phyloP scores from a whole-genome alignment of 2,797 vertebrate genomes.

The Lithobates pipiens region DNA sequence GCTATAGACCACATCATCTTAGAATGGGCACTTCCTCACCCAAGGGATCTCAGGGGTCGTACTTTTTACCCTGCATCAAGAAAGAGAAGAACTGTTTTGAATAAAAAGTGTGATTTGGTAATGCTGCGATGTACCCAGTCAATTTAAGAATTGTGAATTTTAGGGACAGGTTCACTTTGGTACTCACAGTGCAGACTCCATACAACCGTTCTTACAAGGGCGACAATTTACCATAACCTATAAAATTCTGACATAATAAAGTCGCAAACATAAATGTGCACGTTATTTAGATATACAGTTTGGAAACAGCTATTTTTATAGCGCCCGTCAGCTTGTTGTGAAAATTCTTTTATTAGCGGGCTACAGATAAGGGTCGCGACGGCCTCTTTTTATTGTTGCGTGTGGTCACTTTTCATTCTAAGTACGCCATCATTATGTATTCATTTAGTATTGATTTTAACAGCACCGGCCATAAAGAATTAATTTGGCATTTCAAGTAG shows the following conservation, averaged over 20 bases:
- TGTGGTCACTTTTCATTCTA: slow-evolving; percentile 78
- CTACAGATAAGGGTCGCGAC: slow-evolving; percentile 67
- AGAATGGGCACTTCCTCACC: too few species aligned
- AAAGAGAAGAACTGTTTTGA: too few species aligned
- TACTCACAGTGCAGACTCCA: neutral
- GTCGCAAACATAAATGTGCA: slow-evolving; percentile 43
- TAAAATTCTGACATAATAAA: slow-evolving; percentile 39
- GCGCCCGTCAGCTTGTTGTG: slow-evolving; percentile 64
- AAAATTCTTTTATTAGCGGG: slow-evolving; percentile 68
- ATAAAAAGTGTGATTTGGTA: too few species aligned
- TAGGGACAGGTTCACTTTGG: neutral
- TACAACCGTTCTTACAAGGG: neutral
- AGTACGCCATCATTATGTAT: slow-evolving; percentile 79
- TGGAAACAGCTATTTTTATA: slow-evolving; percentile 60
- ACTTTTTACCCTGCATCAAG: too few species aligned
- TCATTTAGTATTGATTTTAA: slow-evolving; percentile 79
- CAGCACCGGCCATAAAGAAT: slow-evolving; percentile 78
- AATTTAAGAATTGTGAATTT: neutral
- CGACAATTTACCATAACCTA: slow-evolving; percentile 16
- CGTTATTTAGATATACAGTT: slow-evolving; percentile 51
- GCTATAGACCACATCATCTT: too few species aligned
- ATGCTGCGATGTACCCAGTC: too few species aligned
- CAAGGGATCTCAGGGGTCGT: too few species aligned
- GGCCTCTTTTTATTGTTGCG: slow-evolving; percentile 70
- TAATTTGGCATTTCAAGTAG: slow-evolving; percentile 74